These are phyloP conservation scores for Poecilia wingei DNA, from an alignment of 2,797 vertebrate species.

Conservation along the genomic window DNA sequence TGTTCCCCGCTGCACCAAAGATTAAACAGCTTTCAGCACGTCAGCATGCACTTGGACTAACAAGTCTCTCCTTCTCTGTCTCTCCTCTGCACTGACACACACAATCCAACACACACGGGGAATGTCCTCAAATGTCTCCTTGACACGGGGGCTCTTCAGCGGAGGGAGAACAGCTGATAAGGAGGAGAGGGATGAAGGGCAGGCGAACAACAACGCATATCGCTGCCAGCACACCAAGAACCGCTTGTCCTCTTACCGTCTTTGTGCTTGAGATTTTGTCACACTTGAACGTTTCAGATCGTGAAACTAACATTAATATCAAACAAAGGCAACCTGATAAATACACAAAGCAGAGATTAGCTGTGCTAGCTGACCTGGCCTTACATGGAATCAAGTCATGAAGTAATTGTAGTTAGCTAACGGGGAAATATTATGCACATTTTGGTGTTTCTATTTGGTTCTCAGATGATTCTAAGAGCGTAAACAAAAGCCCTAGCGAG, in stretches of 20 bases:
- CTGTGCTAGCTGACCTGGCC: not conserved
- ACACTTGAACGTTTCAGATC: not conserved
- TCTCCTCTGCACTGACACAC: constrained; percentile 12
- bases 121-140: constrained; percentile 51
- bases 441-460: too few relatives aligned
- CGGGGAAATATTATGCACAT: too few relatives aligned
- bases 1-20: constrained; percentile 51
- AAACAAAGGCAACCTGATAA: not conserved
- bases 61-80: constrained; percentile 24
- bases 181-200: constrained; percentile 22
- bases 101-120: constrained; percentile 12
- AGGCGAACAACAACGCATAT: constrained; percentile 20
- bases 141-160: constrained; percentile 49
- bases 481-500: too few relatives aligned
- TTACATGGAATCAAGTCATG: not conserved
- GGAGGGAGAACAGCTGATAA: constrained; percentile 48
- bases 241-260: not conserved
- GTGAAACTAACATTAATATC: not conserved
- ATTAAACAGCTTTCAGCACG: constrained; percentile 62
- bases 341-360: not conserved
- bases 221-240: constrained; percentile 11
- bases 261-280: not conserved
- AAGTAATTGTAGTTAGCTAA: too few relatives aligned
- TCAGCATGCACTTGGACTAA: constrained; percentile 60
- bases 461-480: not conserved